phyloP scores from a whole-genome alignment of 2,797 vertebrate genomes.

The Pseudocheirus occidentalis region DNA sequence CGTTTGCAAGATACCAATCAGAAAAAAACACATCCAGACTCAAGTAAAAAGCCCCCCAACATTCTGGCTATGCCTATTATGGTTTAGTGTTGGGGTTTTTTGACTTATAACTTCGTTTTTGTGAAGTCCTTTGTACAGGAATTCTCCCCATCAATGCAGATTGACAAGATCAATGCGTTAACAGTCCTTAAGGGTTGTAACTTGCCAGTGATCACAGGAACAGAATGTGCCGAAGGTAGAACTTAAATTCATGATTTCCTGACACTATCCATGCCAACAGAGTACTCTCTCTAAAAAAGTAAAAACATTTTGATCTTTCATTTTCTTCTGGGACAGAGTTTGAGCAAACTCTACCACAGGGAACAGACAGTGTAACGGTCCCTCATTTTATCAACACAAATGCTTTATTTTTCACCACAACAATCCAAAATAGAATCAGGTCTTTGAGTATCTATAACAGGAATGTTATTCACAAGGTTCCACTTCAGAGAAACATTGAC shows the following conservation, averaged over 20 bases:
- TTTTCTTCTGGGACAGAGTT: slow-evolving; percentile 29
- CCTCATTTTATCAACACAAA: slow-evolving; percentile 7
- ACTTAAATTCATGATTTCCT: background rate
- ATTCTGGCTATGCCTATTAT: background rate
- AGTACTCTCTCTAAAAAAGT: slow-evolving; percentile 30
- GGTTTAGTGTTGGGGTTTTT: background rate
- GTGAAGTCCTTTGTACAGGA: background rate
- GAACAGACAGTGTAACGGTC: background rate
- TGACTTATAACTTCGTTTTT: background rate
- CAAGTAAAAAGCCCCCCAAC: rapidly evolving
- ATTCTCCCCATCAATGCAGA: background rate
- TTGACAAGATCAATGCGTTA: background rate
- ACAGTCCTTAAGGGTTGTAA: background rate
- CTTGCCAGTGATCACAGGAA: background rate
- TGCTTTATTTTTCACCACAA: slow-evolving; percentile 42
- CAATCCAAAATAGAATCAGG: slow-evolving; percentile 67
- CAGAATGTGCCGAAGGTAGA: background rate
- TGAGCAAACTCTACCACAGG: background rate
- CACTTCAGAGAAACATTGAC: slow-evolving; percentile 76
- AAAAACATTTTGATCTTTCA: slow-evolving; percentile 37
- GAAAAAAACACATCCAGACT: background rate
- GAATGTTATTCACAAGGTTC: slow-evolving; percentile 76
- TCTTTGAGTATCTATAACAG: slow-evolving; percentile 63
- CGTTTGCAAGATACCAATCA: background rate
- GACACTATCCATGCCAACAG: background rate